Evolutionary conservation across 2,113 vertebrate species (phyloP).

Genomic region (Grantiella picta): DNA sequence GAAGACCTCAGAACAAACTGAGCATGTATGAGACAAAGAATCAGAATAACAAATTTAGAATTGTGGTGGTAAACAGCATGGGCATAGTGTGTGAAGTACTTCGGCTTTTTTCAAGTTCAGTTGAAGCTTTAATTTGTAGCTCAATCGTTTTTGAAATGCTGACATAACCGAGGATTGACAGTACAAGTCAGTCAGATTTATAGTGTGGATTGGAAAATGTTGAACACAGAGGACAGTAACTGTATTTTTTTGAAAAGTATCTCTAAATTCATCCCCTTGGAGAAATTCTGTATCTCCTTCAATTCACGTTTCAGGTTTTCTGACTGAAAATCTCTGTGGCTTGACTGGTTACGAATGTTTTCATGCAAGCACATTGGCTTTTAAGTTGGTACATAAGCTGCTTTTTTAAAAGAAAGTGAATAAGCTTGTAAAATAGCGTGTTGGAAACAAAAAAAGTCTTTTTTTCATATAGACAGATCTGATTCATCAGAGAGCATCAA

Average conservation of each 20-base stretch:
- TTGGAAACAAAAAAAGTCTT: slow-evolving; percentile 58
- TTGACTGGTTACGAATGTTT: slow-evolving; percentile 74
- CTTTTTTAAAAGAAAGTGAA: slow-evolving; percentile 66
- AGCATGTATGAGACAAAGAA: background rate
- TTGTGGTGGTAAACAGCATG: background rate
- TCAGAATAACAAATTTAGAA: background rate
- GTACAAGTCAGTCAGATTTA: background rate
- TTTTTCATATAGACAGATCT: slow-evolving; percentile 72
- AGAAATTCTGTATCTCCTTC: slow-evolving; percentile 31
- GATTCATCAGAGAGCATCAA: slow-evolving; percentile 79
- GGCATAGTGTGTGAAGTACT: background rate
- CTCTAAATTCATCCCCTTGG: slow-evolving; percentile 17
- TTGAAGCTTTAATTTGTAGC: background rate
- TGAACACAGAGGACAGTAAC: background rate
- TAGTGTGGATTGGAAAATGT: background rate
- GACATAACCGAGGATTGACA: background rate
- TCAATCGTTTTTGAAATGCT: background rate
- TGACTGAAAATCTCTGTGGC: slow-evolving; percentile 60
- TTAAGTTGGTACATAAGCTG: slow-evolving; percentile 70
- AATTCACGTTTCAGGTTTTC: slow-evolving; percentile 49
- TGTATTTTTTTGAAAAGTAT: slow-evolving; percentile 18
- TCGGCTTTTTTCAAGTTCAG: background rate
- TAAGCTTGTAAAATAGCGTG: slow-evolving; percentile 71
- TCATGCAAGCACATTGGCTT: slow-evolving; percentile 63
- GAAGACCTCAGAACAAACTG: background rate